phyloP scores from a whole-genome alignment of 2,797 vertebrate genomes.

The Bovichtus diacanthus region DNA sequence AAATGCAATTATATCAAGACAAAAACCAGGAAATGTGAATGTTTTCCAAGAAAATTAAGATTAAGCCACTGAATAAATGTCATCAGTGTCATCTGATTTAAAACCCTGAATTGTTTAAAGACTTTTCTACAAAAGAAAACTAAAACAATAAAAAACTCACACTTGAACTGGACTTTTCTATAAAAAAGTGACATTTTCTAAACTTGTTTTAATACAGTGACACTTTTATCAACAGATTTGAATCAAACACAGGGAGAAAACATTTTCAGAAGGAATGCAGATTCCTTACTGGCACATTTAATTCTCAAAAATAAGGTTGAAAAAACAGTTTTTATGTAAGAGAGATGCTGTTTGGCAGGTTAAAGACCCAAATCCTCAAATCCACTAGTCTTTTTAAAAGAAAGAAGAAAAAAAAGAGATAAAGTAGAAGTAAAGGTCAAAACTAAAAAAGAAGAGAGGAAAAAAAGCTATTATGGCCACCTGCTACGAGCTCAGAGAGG shows the following conservation, averaged over 20 bases:
- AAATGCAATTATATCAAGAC: not conserved
- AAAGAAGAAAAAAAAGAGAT: not conserved
- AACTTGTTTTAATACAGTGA: not conserved
- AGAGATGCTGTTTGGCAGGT: too few species aligned
- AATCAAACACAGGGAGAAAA: not conserved
- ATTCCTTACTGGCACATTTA: not conserved
- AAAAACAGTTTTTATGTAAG: too few species aligned
- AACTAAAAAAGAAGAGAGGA: not conserved
- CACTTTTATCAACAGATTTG: not conserved
- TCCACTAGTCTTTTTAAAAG: not conserved
- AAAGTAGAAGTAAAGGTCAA: not conserved
- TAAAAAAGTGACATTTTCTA: too few species aligned
- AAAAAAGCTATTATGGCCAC: conserved; percentile 46
- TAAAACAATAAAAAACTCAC: not conserved
- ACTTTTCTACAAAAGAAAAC: too few species aligned
- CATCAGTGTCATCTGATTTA: not conserved
- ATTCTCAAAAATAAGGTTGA: not conserved
- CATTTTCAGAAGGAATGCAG: not conserved
- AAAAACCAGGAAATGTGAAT: not conserved
- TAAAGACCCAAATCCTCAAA: not conserved
- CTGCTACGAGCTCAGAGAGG: conserved; percentile 51
- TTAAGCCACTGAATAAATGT: too few species aligned
- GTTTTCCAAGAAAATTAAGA: not conserved
- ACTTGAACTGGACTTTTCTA: not conserved
- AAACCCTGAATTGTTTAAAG: too few species aligned